Base-by-base conservation (phyloP, 2,113 vertebrate species). In the human (Homo sapiens) region DNA sequence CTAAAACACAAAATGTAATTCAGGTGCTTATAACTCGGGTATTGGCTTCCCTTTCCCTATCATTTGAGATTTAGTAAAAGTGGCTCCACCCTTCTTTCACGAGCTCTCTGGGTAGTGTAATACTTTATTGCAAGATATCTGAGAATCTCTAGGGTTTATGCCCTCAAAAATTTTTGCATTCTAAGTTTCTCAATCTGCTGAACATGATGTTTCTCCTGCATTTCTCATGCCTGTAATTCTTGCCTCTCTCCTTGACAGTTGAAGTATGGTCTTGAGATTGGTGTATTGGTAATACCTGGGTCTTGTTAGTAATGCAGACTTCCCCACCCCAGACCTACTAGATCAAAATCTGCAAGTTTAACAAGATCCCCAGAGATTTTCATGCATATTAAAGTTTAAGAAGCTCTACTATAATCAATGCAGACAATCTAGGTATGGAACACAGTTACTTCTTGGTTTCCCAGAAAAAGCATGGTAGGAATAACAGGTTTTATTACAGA, bases 291-390 rank as follows among this genome's bases (percentile, higher is more conserved):
- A 92, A 93, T 2, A 83, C 52, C 57, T 64, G 23, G 16, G 22
- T 18, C 45, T 90, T 86, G 13, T 57, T 55, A 32, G 8, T 43
- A 66, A 79, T 14, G 32, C 22, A 86, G 50, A 70, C 40, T 70
- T 45, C 35, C 79, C 8, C 64, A n/a, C 80, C 45, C 27, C 59
- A 95, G 45, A 89, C 1, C 17, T 78, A 73, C 22, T 91, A 25
- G 12, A 94, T 95, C 50, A 75, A 96, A 94, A 57, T 73, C 81
- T 86, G 25, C n/a, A 48, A 38, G 57, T 57, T 93, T 72, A 81
- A 45, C 57, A 96, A 93, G 83, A 80, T 92, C 38, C 30, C 57
- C 50, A 40, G 30, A n/a, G 50, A 73, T 78, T 30, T 78, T 6
- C 25, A 38, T 9, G 25, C n/a, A 22, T 73, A 78, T 85, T 50